These are phyloP conservation scores for Acanthisitta chloris DNA, from an alignment of 2,113 vertebrate genomes.

Conservation along the genomic window DNA sequence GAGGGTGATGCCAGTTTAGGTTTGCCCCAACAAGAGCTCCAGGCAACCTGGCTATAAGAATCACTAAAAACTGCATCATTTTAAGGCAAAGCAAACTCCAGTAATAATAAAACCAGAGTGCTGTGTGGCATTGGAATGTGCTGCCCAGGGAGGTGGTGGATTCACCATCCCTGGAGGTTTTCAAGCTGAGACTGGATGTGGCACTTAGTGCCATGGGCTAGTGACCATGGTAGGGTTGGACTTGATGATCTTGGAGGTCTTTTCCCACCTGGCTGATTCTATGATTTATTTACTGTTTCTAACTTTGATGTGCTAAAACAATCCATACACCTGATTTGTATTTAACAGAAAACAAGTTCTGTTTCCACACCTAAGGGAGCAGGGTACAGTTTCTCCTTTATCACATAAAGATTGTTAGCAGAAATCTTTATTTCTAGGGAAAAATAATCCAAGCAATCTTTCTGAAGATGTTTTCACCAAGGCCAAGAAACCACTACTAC, in stretches of 20 bases:
- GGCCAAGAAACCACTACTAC: neutral
- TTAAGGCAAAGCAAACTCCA: neutral
- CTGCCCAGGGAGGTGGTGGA: too few species aligned
- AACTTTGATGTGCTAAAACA: accelerated
- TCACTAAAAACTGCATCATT: neutral
- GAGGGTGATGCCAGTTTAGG: neutral
- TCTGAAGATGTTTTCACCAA: neutral
- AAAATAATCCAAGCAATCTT: neutral
- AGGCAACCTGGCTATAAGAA: neutral
- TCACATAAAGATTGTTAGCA: neutral
- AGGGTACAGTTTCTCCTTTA: neutral
- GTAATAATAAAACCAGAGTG: neutral
- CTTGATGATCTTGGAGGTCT: too few species aligned
- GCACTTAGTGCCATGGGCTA: too few species aligned
- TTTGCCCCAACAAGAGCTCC: neutral
- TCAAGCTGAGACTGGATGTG: too few species aligned
- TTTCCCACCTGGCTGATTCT: too few species aligned
- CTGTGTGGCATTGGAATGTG: too few species aligned
- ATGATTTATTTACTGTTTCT: neutral
- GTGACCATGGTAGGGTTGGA: too few species aligned
- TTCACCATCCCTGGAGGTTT: too few species aligned
- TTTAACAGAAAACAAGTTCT: neutral
- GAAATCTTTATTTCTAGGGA: neutral
- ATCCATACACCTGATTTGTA: neutral
- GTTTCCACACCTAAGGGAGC: neutral